Conservation (phyloP, 2,113 vertebrate genomes). For the Rutilus rutilus region DNA sequence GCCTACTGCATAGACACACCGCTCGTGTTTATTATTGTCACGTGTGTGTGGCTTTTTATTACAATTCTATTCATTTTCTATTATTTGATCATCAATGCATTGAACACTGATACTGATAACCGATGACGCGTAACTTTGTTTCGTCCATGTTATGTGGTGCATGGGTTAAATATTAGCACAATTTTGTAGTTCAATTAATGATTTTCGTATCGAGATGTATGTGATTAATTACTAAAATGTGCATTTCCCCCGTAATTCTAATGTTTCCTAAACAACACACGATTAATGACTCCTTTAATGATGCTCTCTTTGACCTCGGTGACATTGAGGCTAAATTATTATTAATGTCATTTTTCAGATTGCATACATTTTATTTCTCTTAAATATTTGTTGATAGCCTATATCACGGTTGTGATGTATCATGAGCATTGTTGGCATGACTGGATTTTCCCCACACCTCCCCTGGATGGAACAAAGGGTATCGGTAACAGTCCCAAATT, state of each 20-base stretch:
- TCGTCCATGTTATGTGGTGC: background rate
- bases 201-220: background rate
- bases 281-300: background rate
- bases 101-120: background rate
- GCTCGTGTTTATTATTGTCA: background rate
- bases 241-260: background rate
- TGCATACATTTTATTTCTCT: background rate
- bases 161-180: background rate
- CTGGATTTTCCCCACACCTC: background rate
- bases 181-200: background rate
- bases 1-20: background rate
- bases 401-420: background rate
- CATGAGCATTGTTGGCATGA: background rate
- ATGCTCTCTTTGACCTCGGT: conserved; percentile 6
- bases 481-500: background rate
- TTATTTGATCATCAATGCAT: background rate
- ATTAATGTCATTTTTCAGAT: background rate
- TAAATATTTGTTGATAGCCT: background rate
- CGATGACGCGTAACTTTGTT: background rate
- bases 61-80: background rate
- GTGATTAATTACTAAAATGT: background rate
- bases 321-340: conserved; percentile 14
- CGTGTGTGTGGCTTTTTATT: background rate
- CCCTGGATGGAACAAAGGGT: conserved; percentile 12
- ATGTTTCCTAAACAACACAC: background rate